Evolutionary conservation across 2,888 invertebrate genomes (phyloP).

Genomic region (Volucella zonaria): DNA sequence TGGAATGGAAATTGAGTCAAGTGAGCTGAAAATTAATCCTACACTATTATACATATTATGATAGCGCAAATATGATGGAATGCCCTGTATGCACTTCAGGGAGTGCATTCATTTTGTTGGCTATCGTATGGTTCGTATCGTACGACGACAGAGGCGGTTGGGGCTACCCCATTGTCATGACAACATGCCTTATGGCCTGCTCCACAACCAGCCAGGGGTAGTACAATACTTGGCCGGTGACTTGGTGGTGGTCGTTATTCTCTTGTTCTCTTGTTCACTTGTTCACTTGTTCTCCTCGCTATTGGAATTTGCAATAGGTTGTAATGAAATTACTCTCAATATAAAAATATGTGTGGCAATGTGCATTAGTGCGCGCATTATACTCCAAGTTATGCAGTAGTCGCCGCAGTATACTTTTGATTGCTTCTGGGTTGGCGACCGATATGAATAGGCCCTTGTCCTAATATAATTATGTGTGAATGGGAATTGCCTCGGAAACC

Average conservation of each 20-base stretch:
- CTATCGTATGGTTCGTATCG: constrained; percentile 22
- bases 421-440: constrained; percentile 72
- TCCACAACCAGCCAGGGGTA: too few relatives aligned
- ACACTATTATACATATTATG: constrained; percentile 66
- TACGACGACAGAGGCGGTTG: constrained; percentile 13
- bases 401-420: constrained; percentile 46
- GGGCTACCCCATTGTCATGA: too few relatives aligned
- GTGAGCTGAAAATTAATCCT: constrained; percentile 72
- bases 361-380: constrained; percentile 50
- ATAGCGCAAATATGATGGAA: constrained; percentile 67
- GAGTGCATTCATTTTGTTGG: constrained; percentile 30
- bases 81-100: constrained; percentile 50
- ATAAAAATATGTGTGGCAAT: constrained; percentile 6
- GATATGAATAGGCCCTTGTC: constrained; percentile 35
- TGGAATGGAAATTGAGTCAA: constrained; percentile 67
- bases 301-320: constrained; percentile 1
- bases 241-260: too few relatives aligned
- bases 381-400: constrained; percentile 25
- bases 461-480: constrained; percentile 59
- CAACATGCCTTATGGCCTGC: too few relatives aligned
- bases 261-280: too few relatives aligned
- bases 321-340: constrained; percentile 67
- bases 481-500: constrained; percentile 53
- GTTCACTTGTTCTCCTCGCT: too few relatives aligned
- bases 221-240: background rate